Evolutionary conservation across 2,888 invertebrate genomes (phyloP).

Genomic region (Junonia oenone): DNA sequence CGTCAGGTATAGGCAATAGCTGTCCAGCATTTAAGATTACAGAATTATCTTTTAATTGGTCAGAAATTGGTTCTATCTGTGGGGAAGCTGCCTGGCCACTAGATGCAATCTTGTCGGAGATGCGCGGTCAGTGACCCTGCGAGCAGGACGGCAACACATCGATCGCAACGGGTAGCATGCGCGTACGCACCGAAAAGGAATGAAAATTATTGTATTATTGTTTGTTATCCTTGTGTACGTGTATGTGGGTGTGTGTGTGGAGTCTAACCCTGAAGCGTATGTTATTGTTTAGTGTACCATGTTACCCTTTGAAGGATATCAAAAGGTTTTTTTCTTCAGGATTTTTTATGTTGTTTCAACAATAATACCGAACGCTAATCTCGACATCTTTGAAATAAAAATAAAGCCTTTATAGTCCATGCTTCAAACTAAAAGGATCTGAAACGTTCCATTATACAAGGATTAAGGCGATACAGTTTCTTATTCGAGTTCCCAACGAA

Average conservation of each 20-base stretch:
- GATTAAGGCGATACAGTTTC: constrained; percentile 46
- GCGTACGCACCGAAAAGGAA: constrained; percentile 78
- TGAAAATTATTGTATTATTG: constrained; percentile 73
- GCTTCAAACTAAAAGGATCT: constrained; percentile 25
- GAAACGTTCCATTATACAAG: constrained; percentile 48
- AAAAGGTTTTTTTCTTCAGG: constrained; percentile 26
- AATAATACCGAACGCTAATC: constrained; percentile 11
- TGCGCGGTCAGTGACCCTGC: constrained; percentile 71
- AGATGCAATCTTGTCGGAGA: constrained; percentile 77
- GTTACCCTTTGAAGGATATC: constrained; percentile 42
- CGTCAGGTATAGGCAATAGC: constrained; percentile 15
- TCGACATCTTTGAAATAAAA: constrained; percentile 15
- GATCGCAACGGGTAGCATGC: constrained; percentile 60
- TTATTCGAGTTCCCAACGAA: constrained; percentile 58
- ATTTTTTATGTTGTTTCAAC: constrained; percentile 3
- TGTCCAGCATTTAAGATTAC: constrained; percentile 36
- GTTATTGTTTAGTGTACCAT: constrained; percentile 29
- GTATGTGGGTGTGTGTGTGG: constrained; percentile 43
- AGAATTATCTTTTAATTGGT: constrained; percentile 67
- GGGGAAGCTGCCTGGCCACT: constrained; percentile 72
- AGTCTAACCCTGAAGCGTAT: constrained; percentile 44
- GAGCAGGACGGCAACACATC: constrained; percentile 51
- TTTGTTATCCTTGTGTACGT: constrained; percentile 60
- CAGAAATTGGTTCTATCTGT: constrained; percentile 66
- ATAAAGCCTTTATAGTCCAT: constrained; percentile 34